These are phyloP conservation scores for Azorinus chamasolen DNA, from an alignment of 2,888 invertebrate species.

Conservation along the genomic window DNA sequence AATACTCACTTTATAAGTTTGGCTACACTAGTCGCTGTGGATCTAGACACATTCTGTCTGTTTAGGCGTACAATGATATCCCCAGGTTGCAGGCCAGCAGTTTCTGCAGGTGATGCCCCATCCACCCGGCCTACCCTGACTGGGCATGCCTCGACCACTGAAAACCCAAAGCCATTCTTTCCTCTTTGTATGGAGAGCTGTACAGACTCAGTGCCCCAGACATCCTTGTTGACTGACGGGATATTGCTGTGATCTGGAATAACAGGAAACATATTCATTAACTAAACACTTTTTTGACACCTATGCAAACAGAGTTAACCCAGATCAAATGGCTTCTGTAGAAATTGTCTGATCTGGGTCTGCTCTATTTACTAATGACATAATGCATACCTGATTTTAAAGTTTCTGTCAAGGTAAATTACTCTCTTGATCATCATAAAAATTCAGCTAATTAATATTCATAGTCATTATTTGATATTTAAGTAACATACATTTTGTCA, in stretches of 20 bases:
- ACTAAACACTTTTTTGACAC: no score
- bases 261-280: no score
- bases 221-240: constrained; percentile 80
- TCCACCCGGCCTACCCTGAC: constrained; percentile 84
- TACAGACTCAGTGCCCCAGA: constrained; percentile 79
- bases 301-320: no score
- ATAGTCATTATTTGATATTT: no score
- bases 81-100: constrained; percentile 80
- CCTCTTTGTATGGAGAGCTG: constrained; percentile 75
- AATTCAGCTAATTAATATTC: no score
- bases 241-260: constrained; percentile 73
- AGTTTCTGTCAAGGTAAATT: no score
- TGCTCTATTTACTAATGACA: no score
- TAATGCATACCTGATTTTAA: no score
- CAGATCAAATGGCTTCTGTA: no score
- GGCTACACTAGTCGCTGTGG: constrained; percentile 83
- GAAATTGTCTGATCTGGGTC: no score
- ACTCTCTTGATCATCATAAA: no score
- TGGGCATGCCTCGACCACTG: constrained; percentile 84
- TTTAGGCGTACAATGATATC: constrained; percentile 84
- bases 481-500: no score
- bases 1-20: constrained; percentile 84
- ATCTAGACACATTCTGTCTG: constrained; percentile 84
- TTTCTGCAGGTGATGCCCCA: constrained; percentile 81
- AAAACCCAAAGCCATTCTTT: constrained; percentile 84